Evolutionary conservation across 2,888 invertebrate genomes (phyloP).

Genomic region (Tubulanus polymorphus): DNA sequence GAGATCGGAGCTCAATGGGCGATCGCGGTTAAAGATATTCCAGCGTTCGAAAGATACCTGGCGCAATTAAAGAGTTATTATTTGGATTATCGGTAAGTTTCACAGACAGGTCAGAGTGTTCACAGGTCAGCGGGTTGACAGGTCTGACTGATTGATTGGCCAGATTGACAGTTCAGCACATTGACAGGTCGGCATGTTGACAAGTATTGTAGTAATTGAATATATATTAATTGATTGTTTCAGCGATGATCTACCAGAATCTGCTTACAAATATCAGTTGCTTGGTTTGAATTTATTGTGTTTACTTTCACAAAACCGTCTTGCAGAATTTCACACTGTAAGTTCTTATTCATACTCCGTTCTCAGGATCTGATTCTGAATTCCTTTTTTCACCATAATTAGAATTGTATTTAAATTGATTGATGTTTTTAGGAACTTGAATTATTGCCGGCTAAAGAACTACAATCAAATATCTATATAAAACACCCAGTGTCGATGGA

Average conservation of each 20-base stretch:
- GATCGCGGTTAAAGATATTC: conserved; percentile 85
- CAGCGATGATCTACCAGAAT: conserved; percentile 79
- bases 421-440: conserved; percentile 70
- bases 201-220: no score
- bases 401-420: not conserved
- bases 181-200: no score
- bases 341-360: conserved; percentile 20
- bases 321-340: conserved; percentile 94
- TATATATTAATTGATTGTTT: no score
- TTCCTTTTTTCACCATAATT: not conserved
- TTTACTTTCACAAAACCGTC: conserved; percentile 88
- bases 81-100: conserved; percentile 78
- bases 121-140: no score
- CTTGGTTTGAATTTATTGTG: conserved; percentile 91
- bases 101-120: no score
- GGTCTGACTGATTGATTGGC: no score
- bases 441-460: conserved; percentile 82
- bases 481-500: conserved; percentile 91
- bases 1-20: conserved; percentile 97
- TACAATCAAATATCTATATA: conserved; percentile 90
- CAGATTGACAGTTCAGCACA: no score
- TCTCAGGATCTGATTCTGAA: not conserved
- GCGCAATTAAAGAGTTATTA: conserved; percentile 97
- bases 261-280: conserved; percentile 88
- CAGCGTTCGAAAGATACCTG: conserved; percentile 94